These are phyloP conservation scores for Thalpophila matura DNA, from an alignment of 2,888 invertebrate species.

Conservation along the genomic window DNA sequence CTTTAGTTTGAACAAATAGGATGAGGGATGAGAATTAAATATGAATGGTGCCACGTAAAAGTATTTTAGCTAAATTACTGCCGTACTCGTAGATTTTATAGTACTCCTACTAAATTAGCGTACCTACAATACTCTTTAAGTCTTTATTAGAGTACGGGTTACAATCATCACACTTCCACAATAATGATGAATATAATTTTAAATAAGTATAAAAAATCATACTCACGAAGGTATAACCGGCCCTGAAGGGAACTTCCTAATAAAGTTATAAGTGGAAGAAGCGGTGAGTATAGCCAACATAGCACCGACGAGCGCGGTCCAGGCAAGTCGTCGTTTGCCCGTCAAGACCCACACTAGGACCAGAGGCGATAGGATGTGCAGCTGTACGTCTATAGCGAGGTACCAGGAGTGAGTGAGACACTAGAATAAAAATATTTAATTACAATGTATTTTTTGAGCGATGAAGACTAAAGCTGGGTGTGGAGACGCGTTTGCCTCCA, in stretches of 20 bases:
- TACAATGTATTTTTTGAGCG: neutral
- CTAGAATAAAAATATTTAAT: slow-evolving; percentile 61
- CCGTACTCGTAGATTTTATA: too few species aligned
- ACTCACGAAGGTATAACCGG: slow-evolving; percentile 71
- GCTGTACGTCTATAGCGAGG: slow-evolving; percentile 80
- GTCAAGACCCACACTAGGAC: slow-evolving; percentile 77
- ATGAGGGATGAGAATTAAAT: too few species aligned
- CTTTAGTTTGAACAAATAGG: too few species aligned
- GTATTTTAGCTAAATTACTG: too few species aligned
- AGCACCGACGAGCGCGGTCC: slow-evolving; percentile 67
- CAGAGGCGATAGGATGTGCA: slow-evolving; percentile 79
- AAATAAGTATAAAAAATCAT: neutral
- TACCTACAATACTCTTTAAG: too few species aligned
- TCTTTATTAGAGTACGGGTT: too few species aligned
- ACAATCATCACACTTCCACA: too few species aligned
- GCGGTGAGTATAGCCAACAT: slow-evolving; percentile 65
- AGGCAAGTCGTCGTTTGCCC: slow-evolving; percentile 65
- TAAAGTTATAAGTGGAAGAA: slow-evolving; percentile 71
- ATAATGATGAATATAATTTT: too few species aligned
- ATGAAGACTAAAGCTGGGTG: too few species aligned
- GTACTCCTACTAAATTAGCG: too few species aligned
- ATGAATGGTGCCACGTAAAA: too few species aligned
- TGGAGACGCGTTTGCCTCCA: too few species aligned
- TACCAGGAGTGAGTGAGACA: slow-evolving; percentile 81
- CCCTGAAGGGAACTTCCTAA: slow-evolving; percentile 67